A percentile compares a stretch with the other conserved stretches of the same genome.
Evolutionary conservation across 2,113 vertebrate species (phyloP).

Genomic region (Rhizomys pruinosus): DNA sequence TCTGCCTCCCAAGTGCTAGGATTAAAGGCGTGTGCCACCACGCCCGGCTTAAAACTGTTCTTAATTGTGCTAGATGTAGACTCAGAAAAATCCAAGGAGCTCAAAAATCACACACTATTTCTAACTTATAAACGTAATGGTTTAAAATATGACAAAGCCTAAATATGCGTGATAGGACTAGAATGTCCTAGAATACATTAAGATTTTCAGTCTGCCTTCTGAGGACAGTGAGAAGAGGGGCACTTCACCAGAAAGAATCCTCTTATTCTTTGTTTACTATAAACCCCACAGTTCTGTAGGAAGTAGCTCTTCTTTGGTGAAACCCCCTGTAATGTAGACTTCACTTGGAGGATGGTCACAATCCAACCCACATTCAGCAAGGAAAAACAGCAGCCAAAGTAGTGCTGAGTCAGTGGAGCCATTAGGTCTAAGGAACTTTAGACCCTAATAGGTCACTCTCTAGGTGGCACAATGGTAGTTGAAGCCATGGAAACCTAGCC

Average conservation of each 20-base stretch:
- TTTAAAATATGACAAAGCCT: neutral
- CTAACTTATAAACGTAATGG: neutral
- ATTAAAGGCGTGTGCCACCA: too few species aligned
- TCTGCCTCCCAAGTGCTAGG: too few species aligned
- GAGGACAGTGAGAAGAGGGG: too few species aligned
- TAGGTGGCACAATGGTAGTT: neutral
- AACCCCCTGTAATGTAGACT: neutral
- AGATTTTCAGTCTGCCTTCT: neutral
- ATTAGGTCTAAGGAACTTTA: neutral
- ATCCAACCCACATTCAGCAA: neutral
- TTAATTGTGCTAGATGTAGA: neutral
- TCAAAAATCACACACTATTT: slow-evolving; percentile 13
- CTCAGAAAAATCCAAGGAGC: neutral
- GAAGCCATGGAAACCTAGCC: neutral
- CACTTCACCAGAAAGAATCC: neutral
- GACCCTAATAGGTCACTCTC: neutral
- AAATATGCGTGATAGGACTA: neutral
- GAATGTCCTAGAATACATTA: slow-evolving; percentile 29
- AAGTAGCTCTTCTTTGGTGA: neutral
- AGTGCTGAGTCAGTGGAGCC: neutral
- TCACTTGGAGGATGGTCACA: neutral
- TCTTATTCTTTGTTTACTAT: neutral
- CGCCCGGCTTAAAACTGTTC: too few species aligned
- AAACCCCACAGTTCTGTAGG: neutral
- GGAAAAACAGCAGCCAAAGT: neutral